phyloP scores from a whole-genome alignment of 2,888 invertebrate species.

The Cephus nigrinus region DNA sequence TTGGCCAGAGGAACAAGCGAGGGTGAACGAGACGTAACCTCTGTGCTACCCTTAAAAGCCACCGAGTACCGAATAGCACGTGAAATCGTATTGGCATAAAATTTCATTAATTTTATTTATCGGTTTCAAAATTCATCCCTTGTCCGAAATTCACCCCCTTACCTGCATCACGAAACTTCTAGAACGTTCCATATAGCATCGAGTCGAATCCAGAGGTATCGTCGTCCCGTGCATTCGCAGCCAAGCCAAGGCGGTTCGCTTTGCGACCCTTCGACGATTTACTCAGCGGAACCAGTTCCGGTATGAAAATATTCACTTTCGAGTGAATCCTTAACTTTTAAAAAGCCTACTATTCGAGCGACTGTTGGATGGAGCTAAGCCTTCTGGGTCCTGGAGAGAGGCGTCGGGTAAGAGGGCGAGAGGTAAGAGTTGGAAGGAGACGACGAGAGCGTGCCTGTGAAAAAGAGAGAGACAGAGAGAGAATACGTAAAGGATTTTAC shows the following conservation, averaged over 20 bases:
- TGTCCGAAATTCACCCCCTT: too few relatives aligned
- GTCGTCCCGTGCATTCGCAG: neutral
- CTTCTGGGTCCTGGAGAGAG: neutral
- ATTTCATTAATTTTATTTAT: neutral
- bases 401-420: constrained; percentile 12
- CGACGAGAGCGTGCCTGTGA: neutral
- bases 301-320: constrained; percentile 19
- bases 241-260: neutral
- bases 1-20: constrained; percentile 6
- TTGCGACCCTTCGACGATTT: neutral
- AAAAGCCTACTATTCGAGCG: constrained; percentile 24
- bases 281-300: neutral
- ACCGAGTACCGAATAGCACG: constrained; percentile 17
- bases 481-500: constrained; percentile 8
- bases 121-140: neutral
- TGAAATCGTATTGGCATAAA: neutral
- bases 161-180: neutral
- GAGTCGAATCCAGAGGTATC: neutral
- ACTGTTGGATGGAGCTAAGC: neutral
- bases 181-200: neutral
- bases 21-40: constrained; percentile 5
- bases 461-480: neutral
- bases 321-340: constrained; percentile 24
- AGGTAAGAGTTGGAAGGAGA: neutral
- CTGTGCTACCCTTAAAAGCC: neutral